Conservation (phyloP, 2,113 vertebrate species). For the Xenopus laevis region DNA sequence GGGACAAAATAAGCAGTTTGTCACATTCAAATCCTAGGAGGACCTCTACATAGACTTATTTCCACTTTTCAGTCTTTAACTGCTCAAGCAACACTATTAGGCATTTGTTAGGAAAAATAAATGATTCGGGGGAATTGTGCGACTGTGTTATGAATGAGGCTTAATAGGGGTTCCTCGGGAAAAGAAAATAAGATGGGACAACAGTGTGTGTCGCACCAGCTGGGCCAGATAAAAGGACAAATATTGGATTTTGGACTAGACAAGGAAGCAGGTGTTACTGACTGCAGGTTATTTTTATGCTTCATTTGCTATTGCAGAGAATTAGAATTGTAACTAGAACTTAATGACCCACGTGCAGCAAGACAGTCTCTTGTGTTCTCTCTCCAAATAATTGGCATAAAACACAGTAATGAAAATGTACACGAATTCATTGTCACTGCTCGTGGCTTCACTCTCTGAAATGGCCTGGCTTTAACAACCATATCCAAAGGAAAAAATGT, state of each 20-base stretch:
- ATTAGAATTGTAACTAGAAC: constrained; percentile 63
- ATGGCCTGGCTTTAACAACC: too few relatives aligned
- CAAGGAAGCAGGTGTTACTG: constrained; percentile 64
- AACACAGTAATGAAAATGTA: constrained; percentile 66
- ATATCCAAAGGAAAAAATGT: too few relatives aligned
- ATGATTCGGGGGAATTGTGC: constrained; percentile 44
- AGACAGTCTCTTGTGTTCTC: constrained; percentile 45
- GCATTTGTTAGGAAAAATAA: constrained; percentile 41
- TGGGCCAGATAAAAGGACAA: constrained; percentile 59
- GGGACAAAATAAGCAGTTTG: too few relatives aligned
- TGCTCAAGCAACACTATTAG: constrained; percentile 51
- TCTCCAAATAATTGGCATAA: constrained; percentile 58
- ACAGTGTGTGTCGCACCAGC: constrained; percentile 61
- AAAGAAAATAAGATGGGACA: constrained; percentile 48
- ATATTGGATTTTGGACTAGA: constrained; percentile 63
- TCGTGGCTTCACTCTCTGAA: not conserved
- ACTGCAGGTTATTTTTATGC: constrained; percentile 64
- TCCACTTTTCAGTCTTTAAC: constrained; percentile 27
- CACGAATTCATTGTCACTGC: constrained; percentile 47
- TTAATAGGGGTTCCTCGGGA: constrained; percentile 45
- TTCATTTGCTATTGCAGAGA: constrained; percentile 60
- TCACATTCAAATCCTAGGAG: not conserved
- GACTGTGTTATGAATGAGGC: constrained; percentile 51
- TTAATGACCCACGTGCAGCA: constrained; percentile 60
- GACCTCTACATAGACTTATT: not conserved